Evolutionary conservation across 2,888 invertebrate genomes (phyloP), one percentile per base, ranked within the genome.

Genomic region (Tubulanus polymorphus): DNA sequence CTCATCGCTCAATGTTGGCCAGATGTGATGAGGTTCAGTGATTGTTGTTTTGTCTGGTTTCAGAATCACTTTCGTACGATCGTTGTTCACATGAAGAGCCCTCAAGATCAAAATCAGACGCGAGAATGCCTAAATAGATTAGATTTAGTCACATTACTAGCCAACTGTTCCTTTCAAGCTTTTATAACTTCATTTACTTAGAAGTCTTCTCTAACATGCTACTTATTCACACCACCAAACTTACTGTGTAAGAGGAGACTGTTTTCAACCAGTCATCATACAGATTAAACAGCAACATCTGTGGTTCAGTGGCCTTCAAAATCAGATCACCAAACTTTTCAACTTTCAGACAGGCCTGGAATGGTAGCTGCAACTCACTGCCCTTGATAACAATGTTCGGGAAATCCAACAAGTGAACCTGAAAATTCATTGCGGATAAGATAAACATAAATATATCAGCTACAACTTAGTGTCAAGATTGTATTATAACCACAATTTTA

Each of bases 321-420:
- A 99, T 99, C 57, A 99, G 84, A 82, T 99, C 99, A 54, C 99
- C 99, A 74, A 99, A 97, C 82, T 99, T 99, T 82, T 99, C 99
- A 48, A 99, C 81, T 79, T 97, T 97, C 37, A 97, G 84, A 78
- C 96, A 96, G 6, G 96, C 97, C 80, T 99, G 79, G 75, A 99
- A 99, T 0, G 99, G 99, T 69, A 99, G 81, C 81, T 99, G 97
- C 61, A 99, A 82, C 79, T 99, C 99, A 0, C 95, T 96, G 0
- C 99, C 99, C 80, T 99, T 99, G 82, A 99, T 99, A 56, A 99
- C 97, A 79, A 99, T 99, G 81, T 99, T 99, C 15, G 99, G 99
- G 84, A 99, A 99, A 81, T 99, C 99, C n/a, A 99, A 85, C 76
- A 99, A 86, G 84, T 99, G 99, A 63, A 97, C 93, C 84, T 84